Evolutionary conservation across 2,888 invertebrate species (phyloP), one percentile per base, ranked within the genome.

Genomic region (Strigamia crassipes): DNA sequence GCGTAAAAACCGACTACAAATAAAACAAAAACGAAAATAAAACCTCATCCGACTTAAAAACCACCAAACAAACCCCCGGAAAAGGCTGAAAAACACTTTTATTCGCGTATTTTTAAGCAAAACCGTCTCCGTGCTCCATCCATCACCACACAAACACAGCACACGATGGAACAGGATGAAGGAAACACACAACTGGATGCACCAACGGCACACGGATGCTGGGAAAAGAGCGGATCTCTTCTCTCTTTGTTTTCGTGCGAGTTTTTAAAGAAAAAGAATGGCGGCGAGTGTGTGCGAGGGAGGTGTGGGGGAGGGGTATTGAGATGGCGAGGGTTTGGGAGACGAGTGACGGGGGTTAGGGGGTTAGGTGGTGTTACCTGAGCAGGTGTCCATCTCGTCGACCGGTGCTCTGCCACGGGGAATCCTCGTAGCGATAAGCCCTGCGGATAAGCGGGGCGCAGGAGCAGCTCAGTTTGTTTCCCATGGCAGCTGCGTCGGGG

Each of bases 371-470:
- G 61, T 21, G 18, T 88, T 89, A 95, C 96, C 95, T 94, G 89
- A 96, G 91, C 87, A 96, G 92, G 90, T 94, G 94, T 86, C 94
- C 94, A 89, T 95, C 94, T 85, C 94, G 91, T 86, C 94, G 91
- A 85, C 94, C 91, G 84, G 94, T 93, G 88, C 94, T 93, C 90
- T 96, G 95, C 95, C 96, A 96, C 89, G 97, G 97, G 88, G 96
- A 95, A 90, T 96, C 96, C 90, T 88, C 96, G 90, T 96, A 96
- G 88, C 96, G 94, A 91, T 97, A 97, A 88, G 95, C 95, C 91
- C 96, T 97, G 91, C 96, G 94, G 90, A 96, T 94, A 88, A 97
- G 92, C 87, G 97, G 97, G 87, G 96, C 97, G 91, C 97, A 97
- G 87, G 96, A 96, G 91, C 96, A 96, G 89, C 95, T 96, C 89